These are phyloP conservation scores for Nephila pilipes DNA, from an alignment of 1,140 invertebrate genomes.

Conservation along the genomic window DNA sequence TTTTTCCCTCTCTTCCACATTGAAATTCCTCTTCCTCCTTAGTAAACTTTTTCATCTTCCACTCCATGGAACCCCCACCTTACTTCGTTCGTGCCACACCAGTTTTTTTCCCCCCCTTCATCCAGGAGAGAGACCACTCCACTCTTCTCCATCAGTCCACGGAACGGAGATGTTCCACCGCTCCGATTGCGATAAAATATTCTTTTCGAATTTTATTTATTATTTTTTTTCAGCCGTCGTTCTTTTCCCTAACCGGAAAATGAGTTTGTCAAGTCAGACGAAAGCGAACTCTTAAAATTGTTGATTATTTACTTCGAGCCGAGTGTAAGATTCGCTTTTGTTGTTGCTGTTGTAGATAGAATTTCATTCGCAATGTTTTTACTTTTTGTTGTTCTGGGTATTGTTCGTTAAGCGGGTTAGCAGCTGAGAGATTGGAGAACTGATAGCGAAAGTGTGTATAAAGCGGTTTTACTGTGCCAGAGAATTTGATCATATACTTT, in stretches of 20 bases:
- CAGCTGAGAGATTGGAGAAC: background rate
- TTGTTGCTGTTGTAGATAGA: background rate
- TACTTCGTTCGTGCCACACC: background rate
- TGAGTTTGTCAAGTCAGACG: conserved; percentile 7
- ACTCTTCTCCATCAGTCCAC: background rate
- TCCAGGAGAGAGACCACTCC: conserved; percentile 1
- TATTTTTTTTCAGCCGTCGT: background rate
- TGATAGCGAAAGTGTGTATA: background rate
- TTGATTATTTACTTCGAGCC: background rate
- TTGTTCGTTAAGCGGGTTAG: background rate
- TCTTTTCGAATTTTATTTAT: background rate
- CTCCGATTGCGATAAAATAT: background rate
- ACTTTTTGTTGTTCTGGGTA: background rate
- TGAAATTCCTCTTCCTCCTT: conserved; percentile 30
- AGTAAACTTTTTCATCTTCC: conserved; percentile 3
- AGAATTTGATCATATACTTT: background rate
- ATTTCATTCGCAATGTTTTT: background rate
- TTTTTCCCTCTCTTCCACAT: background rate
- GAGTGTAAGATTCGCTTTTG: background rate
- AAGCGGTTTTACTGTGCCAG: background rate
- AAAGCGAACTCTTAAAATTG: conserved; percentile 20
- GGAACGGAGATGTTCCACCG: background rate
- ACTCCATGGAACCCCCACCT: background rate
- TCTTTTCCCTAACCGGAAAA: background rate
- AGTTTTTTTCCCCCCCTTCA: background rate